Evolutionary conservation across 1,140 invertebrate genomes (phyloP).

Genomic region (Harpegnathos saltator): DNA sequence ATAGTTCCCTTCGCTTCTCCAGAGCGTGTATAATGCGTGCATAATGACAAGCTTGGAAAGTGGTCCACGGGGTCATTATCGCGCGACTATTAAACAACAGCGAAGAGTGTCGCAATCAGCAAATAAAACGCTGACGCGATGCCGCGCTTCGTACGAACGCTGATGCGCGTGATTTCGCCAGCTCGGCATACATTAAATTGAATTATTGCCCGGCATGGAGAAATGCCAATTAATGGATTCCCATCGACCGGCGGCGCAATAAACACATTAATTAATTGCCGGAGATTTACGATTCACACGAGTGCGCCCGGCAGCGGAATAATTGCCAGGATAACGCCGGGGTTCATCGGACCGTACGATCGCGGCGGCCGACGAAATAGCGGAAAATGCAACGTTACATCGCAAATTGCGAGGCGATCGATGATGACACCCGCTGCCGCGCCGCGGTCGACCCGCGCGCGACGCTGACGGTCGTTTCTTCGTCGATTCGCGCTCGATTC

Average conservation of each 20-base stretch:
- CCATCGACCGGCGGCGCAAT: not conserved
- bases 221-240: conserved; percentile 13
- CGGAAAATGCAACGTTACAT: conserved; percentile 13
- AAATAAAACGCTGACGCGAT: no score
- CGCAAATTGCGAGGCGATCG: not conserved
- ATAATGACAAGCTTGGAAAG: no score
- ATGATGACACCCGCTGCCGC: not conserved
- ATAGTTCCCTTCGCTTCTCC: no score
- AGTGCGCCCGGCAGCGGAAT: not conserved
- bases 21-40: no score
- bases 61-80: conserved; percentile 1
- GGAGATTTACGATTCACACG: conserved; percentile 2
- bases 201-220: not conserved
- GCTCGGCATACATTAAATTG: conserved; percentile 12
- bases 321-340: not conserved
- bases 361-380: conserved; percentile 14
- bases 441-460: not conserved
- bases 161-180: not conserved
- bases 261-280: conserved; percentile 8
- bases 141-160: no score
- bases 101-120: no score
- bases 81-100: no score
- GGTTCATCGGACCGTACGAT: conserved; percentile 23
- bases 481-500: not conserved
- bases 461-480: not conserved